Conservation (phyloP, 2,888 invertebrate species). For the Tenthredo notha region DNA sequence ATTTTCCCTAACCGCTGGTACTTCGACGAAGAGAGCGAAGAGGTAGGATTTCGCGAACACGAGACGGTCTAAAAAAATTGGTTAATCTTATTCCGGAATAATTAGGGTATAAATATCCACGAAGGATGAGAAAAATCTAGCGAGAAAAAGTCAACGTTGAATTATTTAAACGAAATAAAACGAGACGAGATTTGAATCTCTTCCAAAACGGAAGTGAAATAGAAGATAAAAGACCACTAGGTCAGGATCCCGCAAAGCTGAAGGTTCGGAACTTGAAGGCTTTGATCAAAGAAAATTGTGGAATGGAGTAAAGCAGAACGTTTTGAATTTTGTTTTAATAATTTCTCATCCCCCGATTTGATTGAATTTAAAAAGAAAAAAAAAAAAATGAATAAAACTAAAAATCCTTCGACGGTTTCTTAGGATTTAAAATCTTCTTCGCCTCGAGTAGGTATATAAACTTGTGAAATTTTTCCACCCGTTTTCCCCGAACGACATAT, state of each 20-base stretch:
- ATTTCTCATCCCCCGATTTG: background rate
- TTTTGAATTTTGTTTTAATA: background rate
- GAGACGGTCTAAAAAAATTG: background rate
- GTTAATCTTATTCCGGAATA: background rate
- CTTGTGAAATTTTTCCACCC: background rate
- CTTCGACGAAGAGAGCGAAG: background rate
- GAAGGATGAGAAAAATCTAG: background rate
- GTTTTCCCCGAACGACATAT: background rate
- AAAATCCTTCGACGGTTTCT: background rate
- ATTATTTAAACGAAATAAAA: conserved; percentile 16
- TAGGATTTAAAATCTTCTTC: background rate
- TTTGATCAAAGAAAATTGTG: background rate
- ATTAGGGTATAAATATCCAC: background rate
- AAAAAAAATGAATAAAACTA: too few species aligned
- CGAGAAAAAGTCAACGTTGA: background rate
- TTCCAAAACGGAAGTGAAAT: conserved; percentile 35
- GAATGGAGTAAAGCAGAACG: background rate
- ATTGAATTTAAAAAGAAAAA: background rate
- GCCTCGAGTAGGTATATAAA: background rate
- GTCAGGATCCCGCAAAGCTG: background rate
- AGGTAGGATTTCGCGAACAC: background rate
- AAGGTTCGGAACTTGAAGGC: background rate
- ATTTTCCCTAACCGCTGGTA: background rate
- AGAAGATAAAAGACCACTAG: background rate
- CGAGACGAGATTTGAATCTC: conserved; percentile 9